These are phyloP conservation scores for Coleophora flavipennella DNA, from an alignment of 2,888 invertebrate genomes.

Conservation along the genomic window DNA sequence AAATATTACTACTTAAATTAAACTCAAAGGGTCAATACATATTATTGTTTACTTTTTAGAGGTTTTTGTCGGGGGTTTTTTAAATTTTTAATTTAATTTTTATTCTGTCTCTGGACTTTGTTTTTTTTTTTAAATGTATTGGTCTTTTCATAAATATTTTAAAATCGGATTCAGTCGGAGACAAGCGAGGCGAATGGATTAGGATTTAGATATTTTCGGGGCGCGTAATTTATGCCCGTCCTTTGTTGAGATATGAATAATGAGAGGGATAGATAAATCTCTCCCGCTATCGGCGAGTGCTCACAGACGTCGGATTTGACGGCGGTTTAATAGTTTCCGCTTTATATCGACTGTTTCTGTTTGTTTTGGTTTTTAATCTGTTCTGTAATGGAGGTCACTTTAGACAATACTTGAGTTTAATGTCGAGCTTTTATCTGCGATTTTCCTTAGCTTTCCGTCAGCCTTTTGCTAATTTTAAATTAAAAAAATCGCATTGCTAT, in stretches of 20 bases:
- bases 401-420: too few relatives aligned
- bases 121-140: conserved; percentile 45
- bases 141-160: conserved; percentile 71
- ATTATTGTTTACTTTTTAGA: too few relatives aligned
- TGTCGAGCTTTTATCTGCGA: neutral
- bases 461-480: too few relatives aligned
- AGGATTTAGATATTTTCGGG: conserved; percentile 70
- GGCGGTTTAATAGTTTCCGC: conserved; percentile 36
- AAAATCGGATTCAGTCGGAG: conserved; percentile 68
- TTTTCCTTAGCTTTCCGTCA: neutral
- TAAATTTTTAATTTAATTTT: too few relatives aligned
- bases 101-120: conserved; percentile 59
- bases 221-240: conserved; percentile 65
- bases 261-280: conserved; percentile 51
- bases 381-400: too few relatives aligned
- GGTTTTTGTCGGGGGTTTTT: too few relatives aligned
- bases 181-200: conserved; percentile 68
- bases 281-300: conserved; percentile 33
- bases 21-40: too few relatives aligned
- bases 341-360: conserved; percentile 13
- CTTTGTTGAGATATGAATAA: conserved; percentile 68
- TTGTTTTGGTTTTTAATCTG: conserved; percentile 4
- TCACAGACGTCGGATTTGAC: conserved; percentile 21
- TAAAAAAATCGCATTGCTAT: too few relatives aligned
- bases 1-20: too few relatives aligned